phyloP scores from a whole-genome alignment of 1,140 invertebrate genomes.

The Solenopsis fugax region DNA sequence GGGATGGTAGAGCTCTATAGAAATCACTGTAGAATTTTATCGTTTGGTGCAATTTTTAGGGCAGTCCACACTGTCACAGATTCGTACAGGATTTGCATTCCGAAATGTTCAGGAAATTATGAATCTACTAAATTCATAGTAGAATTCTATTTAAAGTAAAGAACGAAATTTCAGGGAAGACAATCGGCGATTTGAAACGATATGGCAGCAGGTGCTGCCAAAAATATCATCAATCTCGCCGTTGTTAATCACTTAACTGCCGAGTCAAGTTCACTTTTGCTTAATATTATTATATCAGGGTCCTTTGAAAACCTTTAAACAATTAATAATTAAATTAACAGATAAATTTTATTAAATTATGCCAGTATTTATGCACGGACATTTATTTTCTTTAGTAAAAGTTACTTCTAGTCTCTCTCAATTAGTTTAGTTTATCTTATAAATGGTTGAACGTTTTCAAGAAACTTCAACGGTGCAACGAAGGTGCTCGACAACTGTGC shows the following conservation, averaged over 20 bases:
- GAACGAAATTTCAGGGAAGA: not conserved
- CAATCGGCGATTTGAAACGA: not conserved
- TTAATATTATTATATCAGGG: not conserved
- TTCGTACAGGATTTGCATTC: conserved; percentile 9
- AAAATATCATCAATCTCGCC: not conserved
- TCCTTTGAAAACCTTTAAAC: not conserved
- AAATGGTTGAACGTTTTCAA: not conserved
- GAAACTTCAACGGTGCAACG: not conserved
- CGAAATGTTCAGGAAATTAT: not conserved
- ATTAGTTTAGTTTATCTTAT: not conserved
- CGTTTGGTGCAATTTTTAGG: not conserved
- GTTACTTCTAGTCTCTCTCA: conserved; percentile 9
- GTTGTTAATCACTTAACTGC: not conserved
- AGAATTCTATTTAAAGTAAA: not conserved
- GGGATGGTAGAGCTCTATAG: not conserved
- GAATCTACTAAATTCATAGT: not conserved
- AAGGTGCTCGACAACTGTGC: not conserved
- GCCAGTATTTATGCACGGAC: not conserved
- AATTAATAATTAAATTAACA: not conserved
- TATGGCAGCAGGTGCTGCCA: not conserved
- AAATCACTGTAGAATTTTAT: not conserved
- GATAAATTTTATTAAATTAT: not conserved
- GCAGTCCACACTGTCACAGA: not conserved
- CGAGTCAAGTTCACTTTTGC: not conserved
- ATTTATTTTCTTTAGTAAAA: not conserved